Base-by-base conservation (phyloP, 2,113 vertebrate species). In the Henicopernis longicauda region DNA sequence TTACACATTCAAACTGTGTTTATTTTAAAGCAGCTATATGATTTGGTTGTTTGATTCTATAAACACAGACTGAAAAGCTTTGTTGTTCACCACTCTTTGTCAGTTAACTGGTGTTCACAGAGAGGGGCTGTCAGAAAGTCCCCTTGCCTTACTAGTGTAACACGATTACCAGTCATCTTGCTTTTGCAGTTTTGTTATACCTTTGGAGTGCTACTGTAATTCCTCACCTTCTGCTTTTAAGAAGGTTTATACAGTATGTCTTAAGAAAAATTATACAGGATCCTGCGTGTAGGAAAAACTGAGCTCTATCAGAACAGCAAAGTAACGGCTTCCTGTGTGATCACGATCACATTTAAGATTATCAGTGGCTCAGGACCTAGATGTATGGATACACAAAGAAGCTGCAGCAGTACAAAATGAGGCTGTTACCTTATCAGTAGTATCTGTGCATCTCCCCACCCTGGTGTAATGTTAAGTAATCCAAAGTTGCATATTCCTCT, bases 391-490 rank as follows among this genome's bases (percentile, higher is more conserved):
- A 52, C 19, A 22, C 26, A n/a, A 45, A 66, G 27, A 21, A 81
- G 40, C 15, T 26, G 40, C 40, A 47, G 27, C 62, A 62, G n/a
- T 3, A 62, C 31, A 34, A 49, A 70, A 11, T 3, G 5, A 36
- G 18, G 40, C 27, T 25, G 31, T 20, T 26, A 22, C 45, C 40
- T 49, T 40, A 70, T 44, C 32, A 29, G 26, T 2, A 50, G 32
- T 10, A 65, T 22, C 70, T 49, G 52, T 26, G 14, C 58, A 40
- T 27, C 9, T 40, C 15, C 40, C 49, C 36, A 8, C 11, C 0
- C 32, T 9, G 18, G 6, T 40, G 36, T 21, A 61, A 67, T 0
- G 5, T 16, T 5, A 22, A 57, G 17, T 3, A 36, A 67, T 5
- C 26, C 31, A 12, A 38, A 58, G 14, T 13, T 3, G 16, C 10